Evolutionary conservation across 2,113 vertebrate genomes (phyloP).

Genomic region (Corvus hawaiiensis): DNA sequence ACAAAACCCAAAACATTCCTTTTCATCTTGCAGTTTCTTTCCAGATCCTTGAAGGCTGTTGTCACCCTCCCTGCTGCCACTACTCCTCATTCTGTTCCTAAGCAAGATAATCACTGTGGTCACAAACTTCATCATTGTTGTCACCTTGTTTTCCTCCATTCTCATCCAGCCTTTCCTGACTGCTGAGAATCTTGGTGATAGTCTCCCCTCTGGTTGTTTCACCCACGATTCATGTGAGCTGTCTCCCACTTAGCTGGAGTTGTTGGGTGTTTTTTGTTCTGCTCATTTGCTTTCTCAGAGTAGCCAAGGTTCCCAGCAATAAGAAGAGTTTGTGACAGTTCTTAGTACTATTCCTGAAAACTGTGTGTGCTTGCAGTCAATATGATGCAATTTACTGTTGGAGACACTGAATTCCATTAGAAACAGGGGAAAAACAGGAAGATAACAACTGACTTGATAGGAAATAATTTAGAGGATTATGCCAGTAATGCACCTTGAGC

Average conservation of each 20-base stretch:
- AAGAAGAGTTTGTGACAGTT: neutral
- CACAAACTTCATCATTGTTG: neutral
- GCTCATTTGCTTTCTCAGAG: neutral
- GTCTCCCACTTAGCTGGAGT: neutral
- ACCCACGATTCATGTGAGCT: rapidly evolving
- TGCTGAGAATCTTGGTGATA: neutral
- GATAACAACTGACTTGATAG: neutral
- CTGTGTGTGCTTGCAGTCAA: neutral
- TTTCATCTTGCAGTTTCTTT: neutral
- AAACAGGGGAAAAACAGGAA: neutral
- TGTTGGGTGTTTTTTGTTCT: neutral
- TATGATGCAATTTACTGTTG: neutral
- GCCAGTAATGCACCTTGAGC: neutral
- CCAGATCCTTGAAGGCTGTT: neutral
- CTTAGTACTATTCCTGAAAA: neutral
- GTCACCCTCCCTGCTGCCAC: neutral
- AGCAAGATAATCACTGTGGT: neutral
- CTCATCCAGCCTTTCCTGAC: neutral
- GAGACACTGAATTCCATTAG: neutral
- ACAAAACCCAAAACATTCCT: neutral
- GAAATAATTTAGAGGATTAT: neutral
- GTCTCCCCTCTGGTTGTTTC: neutral
- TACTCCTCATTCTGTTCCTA: neutral
- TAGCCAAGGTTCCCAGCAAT: neutral
- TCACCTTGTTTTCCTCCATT: neutral